Evolutionary conservation across 2,888 invertebrate genomes (phyloP).

Genomic region (Lepidocyrtoides sp.): DNA sequence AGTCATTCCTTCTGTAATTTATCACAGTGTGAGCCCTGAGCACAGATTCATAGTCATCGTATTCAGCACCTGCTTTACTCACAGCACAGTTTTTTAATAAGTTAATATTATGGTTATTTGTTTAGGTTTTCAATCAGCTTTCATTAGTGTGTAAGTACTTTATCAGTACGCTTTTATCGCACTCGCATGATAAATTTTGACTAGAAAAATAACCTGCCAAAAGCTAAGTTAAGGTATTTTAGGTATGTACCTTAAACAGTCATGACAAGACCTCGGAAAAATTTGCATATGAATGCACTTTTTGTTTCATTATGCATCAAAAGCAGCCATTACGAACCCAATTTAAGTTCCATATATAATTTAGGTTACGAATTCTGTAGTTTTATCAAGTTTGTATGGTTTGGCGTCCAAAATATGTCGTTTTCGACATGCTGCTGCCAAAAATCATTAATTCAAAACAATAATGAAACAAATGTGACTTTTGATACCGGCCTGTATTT

Average conservation of each 20-base stretch:
- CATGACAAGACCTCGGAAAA: neutral
- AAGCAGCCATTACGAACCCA: no score
- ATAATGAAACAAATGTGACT: no score
- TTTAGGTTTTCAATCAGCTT: neutral
- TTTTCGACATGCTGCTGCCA: no score
- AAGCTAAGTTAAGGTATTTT: neutral
- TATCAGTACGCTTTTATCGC: slow-evolving; percentile 12
- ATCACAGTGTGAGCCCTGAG: neutral
- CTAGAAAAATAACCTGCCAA: neutral
- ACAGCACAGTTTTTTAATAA: neutral
- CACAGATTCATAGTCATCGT: no score
- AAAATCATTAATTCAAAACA: no score
- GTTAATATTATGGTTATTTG: neutral
- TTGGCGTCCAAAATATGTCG: no score
- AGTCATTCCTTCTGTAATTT: neutral
- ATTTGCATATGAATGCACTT: no score
- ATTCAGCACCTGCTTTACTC: neutral
- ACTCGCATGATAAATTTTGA: neutral
- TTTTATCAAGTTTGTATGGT: no score
- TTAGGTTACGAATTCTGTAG: no score
- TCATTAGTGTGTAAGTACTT: neutral
- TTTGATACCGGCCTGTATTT: no score
- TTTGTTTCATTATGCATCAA: no score
- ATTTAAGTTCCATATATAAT: no score
- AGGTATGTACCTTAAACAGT: slow-evolving; percentile 27